Conservation (phyloP, 2,113 vertebrate species). For the Galeopterus variegatus region DNA sequence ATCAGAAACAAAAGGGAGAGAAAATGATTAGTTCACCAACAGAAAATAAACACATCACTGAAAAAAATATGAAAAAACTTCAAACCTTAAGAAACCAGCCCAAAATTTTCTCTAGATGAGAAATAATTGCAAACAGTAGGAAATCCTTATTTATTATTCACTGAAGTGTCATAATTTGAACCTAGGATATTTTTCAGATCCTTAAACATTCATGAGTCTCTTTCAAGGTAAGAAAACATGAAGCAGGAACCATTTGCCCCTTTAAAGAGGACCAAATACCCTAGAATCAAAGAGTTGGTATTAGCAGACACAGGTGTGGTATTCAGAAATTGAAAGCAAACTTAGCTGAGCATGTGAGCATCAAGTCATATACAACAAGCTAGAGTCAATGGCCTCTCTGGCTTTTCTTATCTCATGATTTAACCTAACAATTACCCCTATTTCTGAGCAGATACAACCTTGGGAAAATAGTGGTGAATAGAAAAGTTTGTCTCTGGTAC, state of each 20-base stretch:
- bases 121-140: neutral
- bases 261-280: neutral
- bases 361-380: neutral
- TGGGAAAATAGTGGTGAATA: neutral
- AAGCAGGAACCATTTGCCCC: neutral
- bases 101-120: neutral
- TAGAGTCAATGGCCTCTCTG: neutral
- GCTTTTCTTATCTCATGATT: neutral
- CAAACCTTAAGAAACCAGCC: neutral
- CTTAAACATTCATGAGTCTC: neutral
- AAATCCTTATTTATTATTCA: constrained; percentile 24
- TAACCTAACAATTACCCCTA: neutral
- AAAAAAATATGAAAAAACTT: constrained; percentile 40
- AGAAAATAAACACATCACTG: neutral
- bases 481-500: neutral
- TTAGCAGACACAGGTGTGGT: neutral
- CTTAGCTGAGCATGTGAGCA: neutral
- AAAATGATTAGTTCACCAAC: constrained; percentile 21
- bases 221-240: neutral
- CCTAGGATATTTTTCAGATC: neutral
- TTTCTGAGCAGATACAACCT: neutral
- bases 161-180: neutral
- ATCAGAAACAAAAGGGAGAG: neutral
- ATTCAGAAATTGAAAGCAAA: neutral
- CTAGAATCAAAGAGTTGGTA: neutral